Base-by-base conservation (phyloP, 2,888 invertebrate genomes). In the Lasioglossum villosulum region DNA sequence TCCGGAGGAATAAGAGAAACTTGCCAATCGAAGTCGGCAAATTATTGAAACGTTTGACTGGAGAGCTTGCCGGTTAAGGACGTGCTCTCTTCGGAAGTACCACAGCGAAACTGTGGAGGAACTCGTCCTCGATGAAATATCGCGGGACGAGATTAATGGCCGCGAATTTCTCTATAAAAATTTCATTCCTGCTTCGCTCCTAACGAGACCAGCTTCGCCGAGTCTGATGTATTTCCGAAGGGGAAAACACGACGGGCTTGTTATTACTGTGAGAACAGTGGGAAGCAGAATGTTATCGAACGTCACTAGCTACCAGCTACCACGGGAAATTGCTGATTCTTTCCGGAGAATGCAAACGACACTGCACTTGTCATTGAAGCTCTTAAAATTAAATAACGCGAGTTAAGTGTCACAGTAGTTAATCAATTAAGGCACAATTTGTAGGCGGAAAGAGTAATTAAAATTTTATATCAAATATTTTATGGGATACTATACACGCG, bases 101-200 rank as follows among this genome's bases (percentile, higher is more conserved):
- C 5, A 34, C 10, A 5, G 30, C 34, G 34, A 79, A 75, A 83
- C 75, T 83, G 75, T 75, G 72, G 19, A 27, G 10, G 48, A 56
- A 30, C 63, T 83, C 83, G 72, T 78, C 78, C 63, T n/a, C 39
- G 72, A 27, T 76, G 83, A 76, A 79, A 85, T 85, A 85, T 85
- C 73, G 59, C 73, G 56, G n/a, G 45, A 1, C 48, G 56, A 76
- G 83, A 83, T 82, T 83, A 73, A 78, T 79, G 63, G 34, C 59
- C 34, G 72, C 52, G 73, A 83, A 79, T 78, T 74, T 84, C 80
- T 80, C 79, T 68, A 75, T 59, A 77, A 80, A 77, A 83, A 83
- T 77, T 84, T 75, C 59, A 80, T 63, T 77, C 74, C 39, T 4
- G 16, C 45, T 23, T 27, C 42, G 27, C n/a, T 30, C n/a, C 39